Evolutionary conservation across 2,888 invertebrate genomes (phyloP), one percentile per base, ranked within the genome.

Genomic region (Caenorhabditis becei): DNA sequence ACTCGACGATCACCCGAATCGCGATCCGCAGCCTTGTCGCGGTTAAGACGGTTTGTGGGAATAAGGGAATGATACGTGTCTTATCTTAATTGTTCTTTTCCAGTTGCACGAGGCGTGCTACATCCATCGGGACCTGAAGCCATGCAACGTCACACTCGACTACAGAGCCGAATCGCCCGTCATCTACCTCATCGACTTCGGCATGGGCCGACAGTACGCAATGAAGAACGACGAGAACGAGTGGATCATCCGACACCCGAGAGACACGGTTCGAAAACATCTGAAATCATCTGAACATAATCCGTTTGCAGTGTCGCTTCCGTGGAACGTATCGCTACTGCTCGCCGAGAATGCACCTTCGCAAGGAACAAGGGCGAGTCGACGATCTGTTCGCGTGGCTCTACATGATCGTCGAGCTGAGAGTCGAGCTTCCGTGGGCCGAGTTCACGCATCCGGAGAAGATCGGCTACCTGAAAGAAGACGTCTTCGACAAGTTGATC

Each of bases 81-180:
- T n/a, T n/a, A n/a, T n/a, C n/a, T 58, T 44, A n/a, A n/a, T n/a
- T n/a, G n/a, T n/a, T n/a, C n/a, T n/a, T n/a, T n/a, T n/a, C n/a
- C 61, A 80, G 80, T 41, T 82, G 1, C 82, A 82, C 63, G 82
- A 82, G 54, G 51, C 26, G 8, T 63, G 77, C 26, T 82, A 82
- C 63, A 53, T 79, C 41, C 82, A 82, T 26, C 77, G 83, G 1
- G 83, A 83, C 18, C 24, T 83, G 49, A 83, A 83, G 26, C 83
- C 83, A 14, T 80, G 80, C 54, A 83, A 83, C n/a, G 70, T 83
- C 18, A 62, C 80, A 0, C 32, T 79, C 23, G 71, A 82, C 47
- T 62, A 69, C 58, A 44, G 59, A 1, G 63, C 67, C 24, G 70
- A 77, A 14, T 71, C 77, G 1, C 65, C 65, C 7, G 18, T 61